Conservation (phyloP, 2,888 invertebrate genomes). For the Choreutis nemorana region DNA sequence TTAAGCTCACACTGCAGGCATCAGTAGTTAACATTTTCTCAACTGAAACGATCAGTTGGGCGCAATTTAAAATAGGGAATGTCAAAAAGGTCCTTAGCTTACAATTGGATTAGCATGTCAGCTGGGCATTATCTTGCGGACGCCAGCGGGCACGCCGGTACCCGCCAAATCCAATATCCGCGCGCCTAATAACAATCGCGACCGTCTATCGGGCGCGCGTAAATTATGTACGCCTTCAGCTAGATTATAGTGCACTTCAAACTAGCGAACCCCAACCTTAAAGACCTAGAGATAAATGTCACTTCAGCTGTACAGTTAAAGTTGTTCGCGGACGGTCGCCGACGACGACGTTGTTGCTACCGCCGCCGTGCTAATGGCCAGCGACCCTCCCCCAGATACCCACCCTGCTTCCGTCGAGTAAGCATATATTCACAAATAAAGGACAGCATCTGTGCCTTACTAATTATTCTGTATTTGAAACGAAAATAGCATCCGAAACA, state of each 20-base stretch:
- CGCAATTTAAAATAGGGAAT: too few species aligned
- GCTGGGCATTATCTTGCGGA: conserved; percentile 10
- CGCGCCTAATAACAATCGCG: conserved; percentile 62
- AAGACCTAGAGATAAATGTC: conserved; percentile 10
- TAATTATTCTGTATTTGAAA: not conserved
- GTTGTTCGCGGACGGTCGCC: conserved; percentile 35
- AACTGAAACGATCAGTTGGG: too few species aligned
- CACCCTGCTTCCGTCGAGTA: conserved; percentile 22
- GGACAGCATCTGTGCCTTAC: conserved; percentile 21
- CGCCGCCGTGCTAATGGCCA: conserved; percentile 50
- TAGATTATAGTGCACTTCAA: conserved; percentile 1
- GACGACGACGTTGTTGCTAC: conserved; percentile 21
- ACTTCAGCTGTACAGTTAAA: conserved; percentile 11
- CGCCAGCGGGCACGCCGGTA: conserved; percentile 37
- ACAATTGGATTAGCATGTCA: conserved; percentile 8
- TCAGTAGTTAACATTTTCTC: too few species aligned
- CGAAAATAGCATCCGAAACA: not conserved
- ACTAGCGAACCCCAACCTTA: conserved; percentile 19
- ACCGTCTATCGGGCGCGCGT: conserved; percentile 60
- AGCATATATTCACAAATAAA: conserved; percentile 47
- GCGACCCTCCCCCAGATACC: conserved; percentile 30
- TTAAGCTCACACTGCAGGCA: too few species aligned
- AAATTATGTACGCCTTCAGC: conserved; percentile 54
- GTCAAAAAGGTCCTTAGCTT: too few species aligned
- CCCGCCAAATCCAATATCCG: conserved; percentile 60